Base-by-base conservation (phyloP, 2,888 invertebrate genomes). In the Caradrina clavipalpis region DNA sequence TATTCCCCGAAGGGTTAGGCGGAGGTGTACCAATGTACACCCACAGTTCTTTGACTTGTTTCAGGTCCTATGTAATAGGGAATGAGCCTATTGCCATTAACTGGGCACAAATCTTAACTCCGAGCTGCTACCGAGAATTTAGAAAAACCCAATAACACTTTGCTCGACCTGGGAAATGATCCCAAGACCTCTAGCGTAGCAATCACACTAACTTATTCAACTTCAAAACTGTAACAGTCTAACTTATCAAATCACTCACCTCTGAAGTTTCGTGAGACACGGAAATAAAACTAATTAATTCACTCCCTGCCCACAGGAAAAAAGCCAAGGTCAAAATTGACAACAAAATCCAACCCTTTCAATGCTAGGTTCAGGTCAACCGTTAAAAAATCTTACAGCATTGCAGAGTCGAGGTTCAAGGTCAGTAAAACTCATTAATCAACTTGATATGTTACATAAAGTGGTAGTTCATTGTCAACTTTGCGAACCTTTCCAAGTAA, bases 401-500 rank as follows among this genome's bases (percentile, higher is more conserved):
- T 66, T 78, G 76, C 79, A 75, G 60, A 47, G 17, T 13, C 35
- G 45, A 69, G 64, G 62, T 62, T 49, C 59, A 70, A 64, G 79
- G 79, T 75, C 60, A 54, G 47, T 19, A 22, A 13, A 61, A 62
- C 21, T 64, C 66, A 70, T 79, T 75, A 75, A 71, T 78, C 78
- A 78, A 64, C n/a, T 78, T 70, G 77, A 70, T 79, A 26, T 54
- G 62, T 58, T 55, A 60, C 45, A 54, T 31, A 63, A 26, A 65
- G 39, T 21, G 31, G 42, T 56, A 42, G 71, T 70, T 67, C 63
- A 66, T 54, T 78, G 59, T 63, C 62, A 74, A 78, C 75, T 35
- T 5, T 45, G 50, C 19, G n/a, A 64, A 51, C 8, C 66, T 60
- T n/a, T 15, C 26, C 5, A 56, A n/a, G 35, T 50, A 19, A 62